Evolutionary conservation across 2,797 vertebrate species (phyloP), one percentile per base, ranked within the genome.

Genomic region (Sternarchorhynchus goeldii): DNA sequence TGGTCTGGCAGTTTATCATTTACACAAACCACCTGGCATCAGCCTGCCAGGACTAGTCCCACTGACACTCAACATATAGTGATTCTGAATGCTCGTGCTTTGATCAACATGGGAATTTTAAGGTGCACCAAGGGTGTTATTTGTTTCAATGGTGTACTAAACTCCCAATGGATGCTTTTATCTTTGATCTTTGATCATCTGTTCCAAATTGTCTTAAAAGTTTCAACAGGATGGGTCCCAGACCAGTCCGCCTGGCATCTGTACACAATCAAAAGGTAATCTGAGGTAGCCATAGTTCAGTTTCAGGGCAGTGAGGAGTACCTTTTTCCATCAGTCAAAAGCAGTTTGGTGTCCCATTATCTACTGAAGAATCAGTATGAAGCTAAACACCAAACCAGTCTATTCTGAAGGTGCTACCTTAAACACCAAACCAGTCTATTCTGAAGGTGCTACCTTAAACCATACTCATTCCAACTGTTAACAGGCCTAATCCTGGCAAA

Each of bases 231-330:
- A 81, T 77, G 80, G 64, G 57, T 77, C 57, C 70, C 75, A 74
- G 76, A 36, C 76, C 71, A 63, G 65, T 70, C 71, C 64, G 34
- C 58, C 65, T 63, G 71, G 80, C 80, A 82, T 76, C 80, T 82
- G 76, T 60, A 57, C 7, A 41, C 72, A 78, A 70, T 82, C 76
- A 82, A 78, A 78, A 71, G 65, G 76, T 67, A 82, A 78, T 78
- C 70, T 78, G 76, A 82, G 76, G 75, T 78, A 77, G 80, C 69
- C 75, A 77, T 77, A 65, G 75, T 75, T 65, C 73, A 56, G 57
- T 45, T 73, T 81, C 25, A 73, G 69, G 75, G 21, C 57, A 81
- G 56, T 65, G 31, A 68, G 70, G 59, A 53, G 70, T 64, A 64
- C 63, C 36, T 78, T 55, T 76, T 81, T 81, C 65, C 77, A 63